Evolutionary conservation across 2,888 invertebrate species (phyloP).

Genomic region (Branchellion lobata): DNA sequence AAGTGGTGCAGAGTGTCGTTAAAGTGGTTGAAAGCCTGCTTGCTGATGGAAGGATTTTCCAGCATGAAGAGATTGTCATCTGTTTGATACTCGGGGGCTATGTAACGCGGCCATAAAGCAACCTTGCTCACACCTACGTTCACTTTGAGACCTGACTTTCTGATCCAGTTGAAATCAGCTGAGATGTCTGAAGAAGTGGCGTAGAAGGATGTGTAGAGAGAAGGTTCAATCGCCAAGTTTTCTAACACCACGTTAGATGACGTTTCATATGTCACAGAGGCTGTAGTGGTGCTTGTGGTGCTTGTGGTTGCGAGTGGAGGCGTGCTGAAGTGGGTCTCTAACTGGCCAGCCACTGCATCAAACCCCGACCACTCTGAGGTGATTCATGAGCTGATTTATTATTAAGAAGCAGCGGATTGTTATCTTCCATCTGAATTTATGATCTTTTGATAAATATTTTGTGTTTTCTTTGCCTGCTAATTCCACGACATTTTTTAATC

Average conservation of each 20-base stretch:
- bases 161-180: conserved; percentile 30
- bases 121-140: conserved; percentile 32
- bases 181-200: conserved; percentile 29
- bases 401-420: too few relatives aligned
- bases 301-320: too few relatives aligned
- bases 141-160: conserved; percentile 32
- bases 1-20: conserved; percentile 1
- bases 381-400: too few relatives aligned
- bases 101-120: conserved; percentile 12
- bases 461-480: too few relatives aligned
- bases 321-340: too few relatives aligned
- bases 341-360: too few relatives aligned
- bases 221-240: neutral
- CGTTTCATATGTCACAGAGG: neutral
- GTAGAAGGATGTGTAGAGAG: conserved; percentile 16
- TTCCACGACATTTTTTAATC: too few relatives aligned
- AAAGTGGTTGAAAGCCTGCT: neutral
- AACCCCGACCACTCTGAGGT: too few relatives aligned
- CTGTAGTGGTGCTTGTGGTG: too few relatives aligned
- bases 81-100: neutral
- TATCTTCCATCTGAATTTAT: too few relatives aligned
- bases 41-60: conserved; percentile 6
- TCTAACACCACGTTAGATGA: conserved; percentile 31
- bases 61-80: conserved; percentile 41
- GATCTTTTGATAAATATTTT: too few relatives aligned